Conservation (phyloP, 2,888 invertebrate species). For the Leucoptera coffeella region DNA sequence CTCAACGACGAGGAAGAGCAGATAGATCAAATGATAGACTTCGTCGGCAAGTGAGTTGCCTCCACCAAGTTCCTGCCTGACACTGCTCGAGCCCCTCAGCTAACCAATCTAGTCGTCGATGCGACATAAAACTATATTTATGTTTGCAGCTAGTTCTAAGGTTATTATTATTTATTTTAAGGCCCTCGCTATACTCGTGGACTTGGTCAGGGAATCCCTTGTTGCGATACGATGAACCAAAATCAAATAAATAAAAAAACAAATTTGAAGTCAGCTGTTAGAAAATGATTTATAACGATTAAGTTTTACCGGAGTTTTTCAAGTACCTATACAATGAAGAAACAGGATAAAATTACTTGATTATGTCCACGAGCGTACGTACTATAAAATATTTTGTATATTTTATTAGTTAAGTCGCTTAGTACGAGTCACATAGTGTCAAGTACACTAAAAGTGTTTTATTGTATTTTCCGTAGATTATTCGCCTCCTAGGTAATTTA, state of each 20-base stretch:
- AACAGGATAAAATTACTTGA: no score
- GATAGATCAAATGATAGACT: constrained; percentile 74
- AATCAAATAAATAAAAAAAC: no score
- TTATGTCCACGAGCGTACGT: no score
- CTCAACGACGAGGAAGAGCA: constrained; percentile 71
- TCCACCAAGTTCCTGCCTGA: no score
- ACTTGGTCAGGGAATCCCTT: no score
- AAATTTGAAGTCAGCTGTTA: constrained; percentile 17
- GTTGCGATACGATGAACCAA: no score
- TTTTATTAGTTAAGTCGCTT: constrained; percentile 20
- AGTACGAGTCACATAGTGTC: constrained; percentile 22
- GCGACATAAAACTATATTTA: constrained; percentile 39
- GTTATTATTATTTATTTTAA: constrained; percentile 24
- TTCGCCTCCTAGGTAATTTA: constrained; percentile 32
- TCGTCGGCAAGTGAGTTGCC: constrained; percentile 67
- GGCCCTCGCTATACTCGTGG: no score
- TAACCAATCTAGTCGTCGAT: constrained; percentile 48
- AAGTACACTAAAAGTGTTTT: constrained; percentile 27
- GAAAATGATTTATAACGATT: constrained; percentile 30
- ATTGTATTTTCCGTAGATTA: constrained; percentile 9
- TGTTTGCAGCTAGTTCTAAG: constrained; percentile 44
- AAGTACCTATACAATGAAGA: no score
- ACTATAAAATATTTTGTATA: constrained; percentile 20
- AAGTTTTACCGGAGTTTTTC: no score
- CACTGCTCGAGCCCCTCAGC: no score